Evolutionary conservation across 2,113 vertebrate genomes (phyloP).

Genomic region (Menura novaehollandiae): DNA sequence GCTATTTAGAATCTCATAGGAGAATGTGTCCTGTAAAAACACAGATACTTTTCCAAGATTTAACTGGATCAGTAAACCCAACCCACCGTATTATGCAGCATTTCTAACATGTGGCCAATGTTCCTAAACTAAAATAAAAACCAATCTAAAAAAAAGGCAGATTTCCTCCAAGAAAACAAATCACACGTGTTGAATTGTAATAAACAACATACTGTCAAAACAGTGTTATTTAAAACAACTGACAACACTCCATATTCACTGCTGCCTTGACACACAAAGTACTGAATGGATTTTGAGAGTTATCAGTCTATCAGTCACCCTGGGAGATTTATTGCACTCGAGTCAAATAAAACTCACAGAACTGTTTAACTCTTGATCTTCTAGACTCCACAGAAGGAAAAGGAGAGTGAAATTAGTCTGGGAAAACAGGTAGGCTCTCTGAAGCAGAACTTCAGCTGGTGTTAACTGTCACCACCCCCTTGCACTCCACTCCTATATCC

Average conservation of each 20-base stretch:
- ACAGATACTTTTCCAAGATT: background rate
- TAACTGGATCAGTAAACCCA: background rate
- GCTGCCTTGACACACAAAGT: slow-evolving; percentile 8
- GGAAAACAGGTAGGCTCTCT: background rate
- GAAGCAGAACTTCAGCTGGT: background rate
- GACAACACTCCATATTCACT: background rate
- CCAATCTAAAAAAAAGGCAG: slow-evolving; percentile 13
- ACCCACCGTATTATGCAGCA: background rate
- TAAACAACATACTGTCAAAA: slow-evolving; percentile 36
- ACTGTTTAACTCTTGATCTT: slow-evolving; percentile 53
- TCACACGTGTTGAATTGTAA: background rate
- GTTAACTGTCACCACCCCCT: background rate
- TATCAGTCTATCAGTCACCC: slow-evolving; percentile 58
- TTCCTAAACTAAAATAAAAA: background rate
- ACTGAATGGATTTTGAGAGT: slow-evolving; percentile 17
- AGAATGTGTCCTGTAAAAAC: slow-evolving; percentile 4
- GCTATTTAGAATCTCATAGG: background rate
- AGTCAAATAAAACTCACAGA: slow-evolving; percentile 46
- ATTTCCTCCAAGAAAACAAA: slow-evolving; percentile 45
- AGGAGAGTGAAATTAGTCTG: slow-evolving; percentile 16
- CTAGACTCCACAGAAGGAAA: background rate
- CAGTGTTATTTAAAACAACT: slow-evolving; percentile 26
- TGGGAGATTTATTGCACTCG: slow-evolving; percentile 28
- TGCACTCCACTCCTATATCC: background rate
- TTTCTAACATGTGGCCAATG: background rate